Conservation (phyloP, 2,888 invertebrate species). For the Drosophila trichaetosa region DNA sequence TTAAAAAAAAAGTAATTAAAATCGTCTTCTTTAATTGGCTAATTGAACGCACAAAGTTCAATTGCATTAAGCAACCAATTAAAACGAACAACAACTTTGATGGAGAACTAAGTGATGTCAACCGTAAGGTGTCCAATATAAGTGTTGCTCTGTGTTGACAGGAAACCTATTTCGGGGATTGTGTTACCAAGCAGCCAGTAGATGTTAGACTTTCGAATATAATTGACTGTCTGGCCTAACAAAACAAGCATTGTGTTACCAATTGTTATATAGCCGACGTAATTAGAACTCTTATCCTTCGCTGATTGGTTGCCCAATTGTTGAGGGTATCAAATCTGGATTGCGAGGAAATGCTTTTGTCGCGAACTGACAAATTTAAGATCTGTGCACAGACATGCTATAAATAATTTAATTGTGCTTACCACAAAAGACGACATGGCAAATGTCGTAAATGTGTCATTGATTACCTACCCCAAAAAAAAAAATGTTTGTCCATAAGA, state of each 20-base stretch:
- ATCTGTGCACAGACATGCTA: slow-evolving; percentile 26
- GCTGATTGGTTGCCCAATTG: slow-evolving; percentile 3
- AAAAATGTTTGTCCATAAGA: slow-evolving; percentile 1
- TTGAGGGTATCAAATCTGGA: slow-evolving; percentile 18
- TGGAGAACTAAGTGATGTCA: slow-evolving; percentile 10
- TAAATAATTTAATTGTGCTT: slow-evolving; percentile 62
- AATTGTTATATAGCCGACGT: slow-evolving; percentile 60
- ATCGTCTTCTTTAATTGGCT: not conserved
- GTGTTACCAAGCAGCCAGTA: slow-evolving; percentile 10
- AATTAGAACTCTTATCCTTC: slow-evolving; percentile 51
- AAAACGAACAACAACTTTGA: not conserved
- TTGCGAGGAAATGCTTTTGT: slow-evolving; percentile 6
- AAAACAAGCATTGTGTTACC: slow-evolving; percentile 54
- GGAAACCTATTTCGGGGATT: not conserved
- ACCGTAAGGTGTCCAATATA: slow-evolving; percentile 46
- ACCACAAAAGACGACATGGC: slow-evolving; percentile 34
- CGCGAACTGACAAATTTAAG: slow-evolving; percentile 7
- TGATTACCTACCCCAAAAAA: slow-evolving; percentile 60
- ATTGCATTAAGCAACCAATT: not conserved
- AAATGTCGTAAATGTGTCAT: slow-evolving; percentile 19
- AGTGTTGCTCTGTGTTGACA: slow-evolving; percentile 33
- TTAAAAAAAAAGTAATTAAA: not conserved
- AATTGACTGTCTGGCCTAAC: slow-evolving; percentile 43
- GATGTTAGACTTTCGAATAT: slow-evolving; percentile 53
- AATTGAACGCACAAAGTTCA: slow-evolving; percentile 52